Evolutionary conservation across 2,797 vertebrate species (phyloP).

Genomic region (Pseudomugil gertrudae): DNA sequence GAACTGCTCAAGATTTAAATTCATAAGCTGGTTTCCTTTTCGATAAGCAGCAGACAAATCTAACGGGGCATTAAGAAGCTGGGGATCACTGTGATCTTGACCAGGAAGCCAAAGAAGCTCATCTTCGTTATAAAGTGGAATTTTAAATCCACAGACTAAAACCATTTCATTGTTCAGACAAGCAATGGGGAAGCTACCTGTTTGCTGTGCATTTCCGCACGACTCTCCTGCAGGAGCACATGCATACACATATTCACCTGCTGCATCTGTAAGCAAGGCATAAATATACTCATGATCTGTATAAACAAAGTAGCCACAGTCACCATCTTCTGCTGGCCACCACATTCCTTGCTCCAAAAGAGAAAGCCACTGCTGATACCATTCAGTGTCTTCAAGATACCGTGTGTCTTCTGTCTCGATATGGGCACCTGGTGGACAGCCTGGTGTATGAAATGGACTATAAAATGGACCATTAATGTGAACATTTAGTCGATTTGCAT

Average conservation of each 20-base stretch:
- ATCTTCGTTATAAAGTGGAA: constrained; percentile 89
- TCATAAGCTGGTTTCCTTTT: constrained; percentile 89
- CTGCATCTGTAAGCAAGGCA: constrained; percentile 91
- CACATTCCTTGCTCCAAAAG: constrained; percentile 93
- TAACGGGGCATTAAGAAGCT: constrained; percentile 86
- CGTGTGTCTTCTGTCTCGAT: constrained; percentile 78
- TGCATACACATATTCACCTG: constrained; percentile 90
- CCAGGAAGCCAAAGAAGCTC: constrained; percentile 89
- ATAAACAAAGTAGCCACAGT: constrained; percentile 96
- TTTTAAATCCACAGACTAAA: constrained; percentile 91
- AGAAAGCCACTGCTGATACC: constrained; percentile 92
- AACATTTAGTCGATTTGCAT: constrained; percentile 61
- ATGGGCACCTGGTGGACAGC: constrained; percentile 74
- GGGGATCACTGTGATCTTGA: constrained; percentile 80
- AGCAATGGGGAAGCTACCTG: constrained; percentile 76
- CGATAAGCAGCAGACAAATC: constrained; percentile 91
- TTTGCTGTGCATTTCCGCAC: constrained; percentile 76
- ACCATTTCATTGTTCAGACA: constrained; percentile 85
- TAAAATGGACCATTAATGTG: constrained; percentile 67
- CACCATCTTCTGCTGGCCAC: constrained; percentile 94
- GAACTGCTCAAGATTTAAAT: constrained; percentile 90
- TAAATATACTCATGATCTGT: constrained; percentile 93
- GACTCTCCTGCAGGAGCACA: constrained; percentile 86
- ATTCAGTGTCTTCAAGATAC: constrained; percentile 85
- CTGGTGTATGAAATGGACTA: constrained; percentile 70